Evolutionary conservation across 37 sponge, comb jelly and placozoan genomes (phyloP).

Genomic region (Cliona cf. orientalis): DNA sequence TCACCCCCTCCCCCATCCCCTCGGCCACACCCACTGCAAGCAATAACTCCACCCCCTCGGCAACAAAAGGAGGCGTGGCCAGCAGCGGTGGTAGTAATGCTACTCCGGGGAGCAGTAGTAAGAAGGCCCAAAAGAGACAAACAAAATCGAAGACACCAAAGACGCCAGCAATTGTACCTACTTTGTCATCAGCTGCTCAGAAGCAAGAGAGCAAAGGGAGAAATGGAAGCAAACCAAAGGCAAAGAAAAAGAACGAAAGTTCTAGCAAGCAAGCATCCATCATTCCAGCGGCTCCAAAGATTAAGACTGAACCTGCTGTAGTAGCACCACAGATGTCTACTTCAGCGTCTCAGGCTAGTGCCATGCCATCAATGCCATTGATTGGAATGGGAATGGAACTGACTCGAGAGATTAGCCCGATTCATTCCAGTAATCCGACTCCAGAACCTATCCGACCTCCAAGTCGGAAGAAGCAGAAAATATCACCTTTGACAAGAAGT

Average conservation of each 20-base stretch:
- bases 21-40: not conserved
- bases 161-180: not conserved
- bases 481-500: not conserved
- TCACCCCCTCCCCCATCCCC: too few species aligned
- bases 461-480: slow-evolving; percentile 11
- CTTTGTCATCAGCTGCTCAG: not conserved
- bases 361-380: not conserved
- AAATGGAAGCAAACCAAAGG: not conserved
- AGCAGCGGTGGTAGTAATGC: not conserved
- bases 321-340: not conserved
- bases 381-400: not conserved
- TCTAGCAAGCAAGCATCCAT: not conserved
- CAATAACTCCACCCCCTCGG: not conserved
- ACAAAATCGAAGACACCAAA: not conserved
- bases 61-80: not conserved
- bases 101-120: not conserved
- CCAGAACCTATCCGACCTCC: slow-evolving; percentile 28
- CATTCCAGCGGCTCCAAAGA: not conserved
- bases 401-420: not conserved
- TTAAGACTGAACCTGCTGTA: not conserved
- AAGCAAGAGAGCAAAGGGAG: not conserved
- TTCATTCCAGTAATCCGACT: slow-evolving; percentile 40
- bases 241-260: not conserved
- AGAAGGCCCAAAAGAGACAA: not conserved
- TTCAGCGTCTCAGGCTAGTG: not conserved